Percentiles rank a stretch among this genome's conserved stretches.
Conservation (phyloP, 2,888 invertebrate species). For the Drosophila macrothrix region DNA sequence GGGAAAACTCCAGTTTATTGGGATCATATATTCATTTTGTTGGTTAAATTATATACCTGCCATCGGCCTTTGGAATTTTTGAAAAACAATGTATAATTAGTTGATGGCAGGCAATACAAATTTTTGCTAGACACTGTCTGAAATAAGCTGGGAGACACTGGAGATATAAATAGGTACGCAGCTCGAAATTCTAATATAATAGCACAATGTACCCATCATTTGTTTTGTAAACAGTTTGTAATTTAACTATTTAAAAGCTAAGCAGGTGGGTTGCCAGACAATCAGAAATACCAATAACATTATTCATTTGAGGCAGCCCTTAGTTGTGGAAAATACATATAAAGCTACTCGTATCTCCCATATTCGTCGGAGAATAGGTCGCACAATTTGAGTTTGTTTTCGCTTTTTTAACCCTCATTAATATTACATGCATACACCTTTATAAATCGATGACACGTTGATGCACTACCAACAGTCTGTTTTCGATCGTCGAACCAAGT, state of each 20-base stretch:
- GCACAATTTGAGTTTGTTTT: conserved; percentile 22
- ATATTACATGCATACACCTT: conserved; percentile 37
- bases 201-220: conserved; percentile 30
- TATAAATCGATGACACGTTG: conserved; percentile 1
- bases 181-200: neutral
- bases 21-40: too few relatives aligned
- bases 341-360: conserved; percentile 22
- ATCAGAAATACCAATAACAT: conserved; percentile 8
- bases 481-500: conserved; percentile 20
- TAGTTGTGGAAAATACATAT: neutral
- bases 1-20: too few relatives aligned
- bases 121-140: too few relatives aligned
- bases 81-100: too few relatives aligned
- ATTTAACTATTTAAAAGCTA: conserved; percentile 34
- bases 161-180: neutral
- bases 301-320: neutral
- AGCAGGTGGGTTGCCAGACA: conserved; percentile 15
- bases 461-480: conserved; percentile 33
- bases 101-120: too few relatives aligned
- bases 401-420: conserved; percentile 37
- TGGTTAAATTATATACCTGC: too few relatives aligned
- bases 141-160: too few relatives aligned
- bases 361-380: neutral
- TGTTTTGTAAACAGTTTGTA: conserved; percentile 12
- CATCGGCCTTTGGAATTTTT: too few relatives aligned